Conservation (phyloP, 1,140 invertebrate species). For the Mycetomoellerius zeteki region DNA sequence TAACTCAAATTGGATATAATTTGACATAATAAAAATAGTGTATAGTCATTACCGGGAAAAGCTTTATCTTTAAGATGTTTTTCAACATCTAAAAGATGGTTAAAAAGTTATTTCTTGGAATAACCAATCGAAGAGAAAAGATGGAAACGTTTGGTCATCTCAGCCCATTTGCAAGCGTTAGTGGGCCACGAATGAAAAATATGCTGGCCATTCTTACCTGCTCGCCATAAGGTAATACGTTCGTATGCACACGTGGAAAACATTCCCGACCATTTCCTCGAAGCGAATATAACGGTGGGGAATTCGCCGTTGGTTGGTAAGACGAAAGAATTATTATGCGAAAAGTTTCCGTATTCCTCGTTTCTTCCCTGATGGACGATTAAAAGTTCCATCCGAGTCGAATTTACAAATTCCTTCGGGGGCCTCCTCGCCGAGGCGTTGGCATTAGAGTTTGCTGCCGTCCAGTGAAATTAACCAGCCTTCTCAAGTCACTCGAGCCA, state of each 20-base stretch:
- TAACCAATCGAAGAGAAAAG: not conserved
- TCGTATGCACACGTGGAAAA: constrained; percentile 54
- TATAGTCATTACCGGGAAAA: not conserved
- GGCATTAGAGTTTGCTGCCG: constrained; percentile 70
- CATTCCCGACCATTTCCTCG: constrained; percentile 51
- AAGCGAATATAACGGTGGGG: constrained; percentile 26
- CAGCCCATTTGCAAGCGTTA: constrained; percentile 8
- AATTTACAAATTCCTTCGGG: constrained; percentile 83
- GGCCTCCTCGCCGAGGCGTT: constrained; percentile 35
- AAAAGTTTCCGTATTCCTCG: constrained; percentile 80
- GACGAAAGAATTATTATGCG: constrained; percentile 82
- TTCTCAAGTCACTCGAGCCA: constrained; percentile 54
- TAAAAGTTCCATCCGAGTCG: constrained; percentile 81
- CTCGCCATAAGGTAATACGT: not conserved
- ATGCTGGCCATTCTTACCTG: constrained; percentile 6
- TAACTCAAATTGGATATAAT: no score
- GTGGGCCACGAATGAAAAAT: constrained; percentile 27
- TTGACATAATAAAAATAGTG: no score
- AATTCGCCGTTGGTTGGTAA: constrained; percentile 22
- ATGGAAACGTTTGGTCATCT: not conserved
- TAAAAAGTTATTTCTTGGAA: not conserved
- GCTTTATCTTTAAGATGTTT: not conserved
- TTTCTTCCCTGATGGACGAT: constrained; percentile 83
- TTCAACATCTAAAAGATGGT: not conserved
- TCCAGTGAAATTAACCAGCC: constrained; percentile 71